Evolutionary conservation across 2,797 vertebrate species (phyloP).

Genomic region (Arvicola amphibius): DNA sequence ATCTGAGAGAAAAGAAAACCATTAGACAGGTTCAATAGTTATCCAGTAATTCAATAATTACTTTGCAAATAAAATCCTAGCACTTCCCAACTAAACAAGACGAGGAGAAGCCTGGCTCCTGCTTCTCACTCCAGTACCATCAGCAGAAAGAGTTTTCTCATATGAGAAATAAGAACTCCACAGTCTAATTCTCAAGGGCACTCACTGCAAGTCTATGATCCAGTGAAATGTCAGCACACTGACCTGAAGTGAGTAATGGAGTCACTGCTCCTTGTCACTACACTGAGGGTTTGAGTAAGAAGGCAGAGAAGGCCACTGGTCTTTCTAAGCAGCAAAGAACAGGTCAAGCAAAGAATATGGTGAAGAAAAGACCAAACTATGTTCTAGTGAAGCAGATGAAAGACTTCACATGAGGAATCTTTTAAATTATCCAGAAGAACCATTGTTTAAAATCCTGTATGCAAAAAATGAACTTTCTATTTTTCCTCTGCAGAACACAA

Average conservation of each 20-base stretch:
- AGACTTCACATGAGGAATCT: background rate
- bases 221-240: background rate
- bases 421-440: background rate
- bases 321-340: background rate
- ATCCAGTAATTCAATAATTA: background rate
- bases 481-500: conserved; percentile 2
- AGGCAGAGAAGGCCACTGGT: background rate
- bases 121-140: background rate
- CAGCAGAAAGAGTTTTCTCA: background rate
- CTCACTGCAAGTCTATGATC: background rate
- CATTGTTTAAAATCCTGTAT: background rate
- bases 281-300: background rate
- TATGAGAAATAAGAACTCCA: background rate
- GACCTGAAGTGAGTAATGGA: background rate
- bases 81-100: background rate
- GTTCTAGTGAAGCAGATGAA: background rate
- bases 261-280: background rate
- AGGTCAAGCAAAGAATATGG: background rate
- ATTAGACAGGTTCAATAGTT: background rate
- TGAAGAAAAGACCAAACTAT: background rate
- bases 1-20: background rate
- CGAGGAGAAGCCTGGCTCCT: background rate
- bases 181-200: background rate
- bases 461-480: background rate
- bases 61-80: background rate